Evolutionary conservation across 2,797 vertebrate genomes (phyloP).

Genomic region (Oreochromis grahami): DNA sequence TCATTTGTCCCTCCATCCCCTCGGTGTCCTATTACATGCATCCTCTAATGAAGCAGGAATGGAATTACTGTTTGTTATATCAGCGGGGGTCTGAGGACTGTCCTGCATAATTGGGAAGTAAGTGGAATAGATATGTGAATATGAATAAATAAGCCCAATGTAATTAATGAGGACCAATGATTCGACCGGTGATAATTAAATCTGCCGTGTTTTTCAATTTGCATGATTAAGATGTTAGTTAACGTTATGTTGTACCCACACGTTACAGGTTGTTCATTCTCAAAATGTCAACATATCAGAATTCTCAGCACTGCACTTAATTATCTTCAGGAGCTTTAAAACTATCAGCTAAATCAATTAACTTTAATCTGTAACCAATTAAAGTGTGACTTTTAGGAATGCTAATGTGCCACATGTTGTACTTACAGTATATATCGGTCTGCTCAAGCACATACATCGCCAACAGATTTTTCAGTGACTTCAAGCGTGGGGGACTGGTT

Average conservation of each 20-base stretch:
- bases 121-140: slow-evolving; percentile 69
- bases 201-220: slow-evolving; percentile 76
- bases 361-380: slow-evolving; percentile 78
- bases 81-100: slow-evolving; percentile 61
- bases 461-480: neutral
- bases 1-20: slow-evolving; percentile 39
- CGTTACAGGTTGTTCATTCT: slow-evolving; percentile 76
- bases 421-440: slow-evolving; percentile 1
- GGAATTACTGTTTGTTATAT: slow-evolving; percentile 61
- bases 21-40: slow-evolving; percentile 43
- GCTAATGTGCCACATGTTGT: slow-evolving; percentile 62
- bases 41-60: slow-evolving; percentile 58
- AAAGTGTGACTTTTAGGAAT: slow-evolving; percentile 76
- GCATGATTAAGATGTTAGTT: slow-evolving; percentile 80
- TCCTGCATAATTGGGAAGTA: slow-evolving; percentile 71
- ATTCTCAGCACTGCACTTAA: slow-evolving; percentile 76
- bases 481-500: neutral
- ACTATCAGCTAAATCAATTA: slow-evolving; percentile 79
- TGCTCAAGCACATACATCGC: neutral
- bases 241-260: slow-evolving; percentile 64
- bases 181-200: slow-evolving; percentile 76
- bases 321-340: slow-evolving; percentile 77
- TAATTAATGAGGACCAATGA: slow-evolving; percentile 77
- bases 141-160: slow-evolving; percentile 71
- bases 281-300: slow-evolving; percentile 82